Conservation (phyloP, 1,140 invertebrate genomes). For the Lamellibrachia luymesi region DNA sequence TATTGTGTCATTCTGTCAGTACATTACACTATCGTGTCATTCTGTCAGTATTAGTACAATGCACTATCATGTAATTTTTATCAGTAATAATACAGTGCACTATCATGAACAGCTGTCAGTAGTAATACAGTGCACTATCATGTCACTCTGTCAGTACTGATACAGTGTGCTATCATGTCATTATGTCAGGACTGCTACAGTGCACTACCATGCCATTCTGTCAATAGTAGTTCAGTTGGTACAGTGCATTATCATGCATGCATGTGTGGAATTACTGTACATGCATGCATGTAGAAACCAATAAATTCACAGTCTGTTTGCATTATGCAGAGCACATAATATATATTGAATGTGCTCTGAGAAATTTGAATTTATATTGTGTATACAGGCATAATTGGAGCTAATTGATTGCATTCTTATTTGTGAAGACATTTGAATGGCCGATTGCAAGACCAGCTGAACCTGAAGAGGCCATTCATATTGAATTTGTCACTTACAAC, state of each 20-base stretch:
- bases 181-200: background rate
- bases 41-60: too few relatives aligned
- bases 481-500: conserved; percentile 64
- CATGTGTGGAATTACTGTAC: background rate
- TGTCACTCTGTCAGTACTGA: too few relatives aligned
- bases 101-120: too few relatives aligned
- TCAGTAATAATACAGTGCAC: too few relatives aligned
- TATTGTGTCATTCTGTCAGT: too few relatives aligned
- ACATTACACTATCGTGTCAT: too few relatives aligned
- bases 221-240: background rate
- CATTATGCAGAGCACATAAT: background rate
- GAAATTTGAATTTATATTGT: background rate
- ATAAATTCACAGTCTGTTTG: background rate
- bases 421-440: conserved; percentile 69
- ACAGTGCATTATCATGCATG: background rate
- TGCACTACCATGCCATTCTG: background rate
- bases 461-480: conserved; percentile 65
- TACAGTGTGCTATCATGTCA: too few relatives aligned
- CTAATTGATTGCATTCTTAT: background rate
- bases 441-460: conserved; percentile 64
- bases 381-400: background rate
- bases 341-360: background rate
- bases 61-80: too few relatives aligned
- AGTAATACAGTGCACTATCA: too few relatives aligned
- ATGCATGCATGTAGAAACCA: background rate